Base-by-base conservation (phyloP, 2,113 vertebrate species). In the Pavo muticus region DNA sequence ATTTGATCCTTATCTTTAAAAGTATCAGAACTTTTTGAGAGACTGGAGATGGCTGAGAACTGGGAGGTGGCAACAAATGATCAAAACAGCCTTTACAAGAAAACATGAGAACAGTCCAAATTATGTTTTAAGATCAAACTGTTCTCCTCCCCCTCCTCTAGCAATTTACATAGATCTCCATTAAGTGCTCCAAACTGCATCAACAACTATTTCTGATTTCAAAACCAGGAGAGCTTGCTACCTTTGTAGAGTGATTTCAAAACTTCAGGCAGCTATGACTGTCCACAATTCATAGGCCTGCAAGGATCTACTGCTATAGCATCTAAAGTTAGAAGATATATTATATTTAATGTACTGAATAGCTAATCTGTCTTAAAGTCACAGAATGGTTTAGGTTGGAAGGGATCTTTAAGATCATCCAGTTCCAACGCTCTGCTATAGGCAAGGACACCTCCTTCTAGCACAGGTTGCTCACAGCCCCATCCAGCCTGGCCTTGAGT, bases 1-100 rank as follows among this genome's bases (percentile, higher is more conserved):
- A 91, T 86, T 45, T 95, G 96, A 96, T 96, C 69, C 61, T 96
- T 96, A 96, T 96, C 96, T 96, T 91, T 85, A 94, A 96, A 94
- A 94, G 86, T 91, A 91, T 68, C 92, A 68, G 57, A 93, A 86
- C 90, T 90, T 96, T 94, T 91, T 80, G 85, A 96, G 90, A 93
- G 71, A 54, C 76, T 45, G 18, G 47, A 86, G 69, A 44, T 81
- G 86, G 91, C 94, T 96, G 91, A 94, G 94, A 95, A 80, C 65
- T 84, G 95, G 90, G 95, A 93, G 94, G 92, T 74, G 94, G 92
- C 92, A 96, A 94, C 92, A 88, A 93, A 90, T 56, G 70, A 90
- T 92, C 86, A 90, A 96, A 96, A 91, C 92, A 92, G 61, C 88
- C 60, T 84, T 88, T 84, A 78, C 7, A 7, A 93, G 92, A 86